Conservation (phyloP, 1,140 invertebrate genomes). For the Lepidurus packardi region DNA sequence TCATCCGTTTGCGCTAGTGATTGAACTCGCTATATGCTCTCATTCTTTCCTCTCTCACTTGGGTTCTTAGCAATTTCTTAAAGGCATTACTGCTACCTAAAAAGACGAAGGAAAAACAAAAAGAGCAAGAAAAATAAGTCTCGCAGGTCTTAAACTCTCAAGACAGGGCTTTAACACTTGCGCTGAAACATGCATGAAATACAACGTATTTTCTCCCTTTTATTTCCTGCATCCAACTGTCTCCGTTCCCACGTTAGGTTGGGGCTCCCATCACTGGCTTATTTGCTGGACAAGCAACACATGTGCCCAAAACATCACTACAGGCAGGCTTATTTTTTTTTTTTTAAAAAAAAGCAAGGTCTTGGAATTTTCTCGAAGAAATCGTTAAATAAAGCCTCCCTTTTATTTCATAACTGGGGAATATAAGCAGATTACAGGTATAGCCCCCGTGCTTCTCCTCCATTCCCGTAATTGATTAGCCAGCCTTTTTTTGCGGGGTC, state of each 20-base stretch:
- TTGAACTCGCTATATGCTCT: too few species aligned
- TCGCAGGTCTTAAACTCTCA: background rate
- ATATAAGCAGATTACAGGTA: too few species aligned
- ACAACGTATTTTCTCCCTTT: background rate
- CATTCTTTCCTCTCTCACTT: too few species aligned
- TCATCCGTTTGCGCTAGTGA: background rate
- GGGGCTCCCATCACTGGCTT: background rate
- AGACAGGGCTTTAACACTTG: background rate
- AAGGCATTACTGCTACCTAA: background rate
- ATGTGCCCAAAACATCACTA: background rate
- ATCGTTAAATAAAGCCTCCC: too few species aligned
- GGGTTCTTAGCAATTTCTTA: too few species aligned
- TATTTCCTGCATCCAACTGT: background rate
- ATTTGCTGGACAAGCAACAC: conserved; percentile 18
- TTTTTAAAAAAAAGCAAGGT: too few species aligned
- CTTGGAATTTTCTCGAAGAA: too few species aligned
- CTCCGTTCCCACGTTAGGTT: background rate
- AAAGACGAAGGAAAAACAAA: background rate
- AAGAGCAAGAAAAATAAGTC: background rate
- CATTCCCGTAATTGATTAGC: background rate
- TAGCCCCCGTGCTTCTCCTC: too few species aligned
- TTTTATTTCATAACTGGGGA: too few species aligned
- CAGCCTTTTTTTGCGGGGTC: background rate
- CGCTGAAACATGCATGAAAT: background rate
- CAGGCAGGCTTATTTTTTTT: too few species aligned